These are phyloP conservation scores for Jaculus jaculus DNA, from an alignment of 2,113 vertebrate species.

Conservation along the genomic window DNA sequence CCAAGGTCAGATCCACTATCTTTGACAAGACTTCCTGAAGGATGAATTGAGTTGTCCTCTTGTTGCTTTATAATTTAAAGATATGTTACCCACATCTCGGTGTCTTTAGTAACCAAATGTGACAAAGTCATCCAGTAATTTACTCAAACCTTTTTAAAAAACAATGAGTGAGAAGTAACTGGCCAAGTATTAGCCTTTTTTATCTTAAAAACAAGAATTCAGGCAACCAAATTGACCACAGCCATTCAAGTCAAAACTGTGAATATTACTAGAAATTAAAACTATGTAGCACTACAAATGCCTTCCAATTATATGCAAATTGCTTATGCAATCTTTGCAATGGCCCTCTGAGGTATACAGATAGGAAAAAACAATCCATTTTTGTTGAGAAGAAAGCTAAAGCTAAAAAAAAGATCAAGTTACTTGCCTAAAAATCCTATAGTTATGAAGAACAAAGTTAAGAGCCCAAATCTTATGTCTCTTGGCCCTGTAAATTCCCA, in stretches of 20 bases:
- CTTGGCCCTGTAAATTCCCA: not conserved
- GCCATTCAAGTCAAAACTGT: slow-evolving; percentile 40
- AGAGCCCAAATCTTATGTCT: not conserved
- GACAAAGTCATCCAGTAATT: slow-evolving; percentile 23
- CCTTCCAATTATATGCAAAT: slow-evolving; percentile 28
- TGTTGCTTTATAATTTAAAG: slow-evolving; percentile 12
- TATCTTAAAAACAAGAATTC: slow-evolving; percentile 17
- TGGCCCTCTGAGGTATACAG: slow-evolving; percentile 3
- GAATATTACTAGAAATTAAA: not conserved
- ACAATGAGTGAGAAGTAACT: not conserved
- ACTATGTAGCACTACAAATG: too few relatives aligned
- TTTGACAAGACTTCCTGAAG: slow-evolving; percentile 27
- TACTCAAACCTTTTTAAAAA: slow-evolving; percentile 28
- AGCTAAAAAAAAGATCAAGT: slow-evolving; percentile 28
- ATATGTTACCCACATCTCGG: not conserved
- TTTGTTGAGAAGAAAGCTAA: slow-evolving; percentile 45
- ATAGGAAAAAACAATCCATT: not conserved
- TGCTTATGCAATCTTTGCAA: not conserved
- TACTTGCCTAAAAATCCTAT: slow-evolving; percentile 34
- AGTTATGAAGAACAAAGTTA: slow-evolving; percentile 21
- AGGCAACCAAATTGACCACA: slow-evolving; percentile 12
- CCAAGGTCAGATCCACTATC: not conserved
- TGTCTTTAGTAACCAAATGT: slow-evolving; percentile 47
- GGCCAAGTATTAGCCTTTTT: slow-evolving; percentile 25
- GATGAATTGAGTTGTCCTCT: slow-evolving; percentile 7